phyloP scores from a whole-genome alignment of 2,113 vertebrate genomes.

The Glaucomys volans region DNA sequence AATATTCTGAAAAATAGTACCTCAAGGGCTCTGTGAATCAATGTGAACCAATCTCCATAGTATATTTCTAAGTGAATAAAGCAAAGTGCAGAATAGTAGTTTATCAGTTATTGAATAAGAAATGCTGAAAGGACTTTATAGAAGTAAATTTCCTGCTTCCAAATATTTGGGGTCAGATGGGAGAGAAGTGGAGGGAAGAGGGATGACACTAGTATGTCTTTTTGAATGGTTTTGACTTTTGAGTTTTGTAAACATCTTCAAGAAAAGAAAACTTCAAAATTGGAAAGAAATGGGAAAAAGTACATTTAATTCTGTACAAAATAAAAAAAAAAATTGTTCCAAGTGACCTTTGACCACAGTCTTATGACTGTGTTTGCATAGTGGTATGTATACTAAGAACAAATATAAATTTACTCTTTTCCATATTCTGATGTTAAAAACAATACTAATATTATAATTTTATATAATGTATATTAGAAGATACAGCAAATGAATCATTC shows the following conservation, averaged over 20 bases:
- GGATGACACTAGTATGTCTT: background rate
- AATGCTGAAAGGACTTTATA: background rate
- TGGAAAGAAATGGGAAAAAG: background rate
- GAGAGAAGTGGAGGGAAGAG: background rate
- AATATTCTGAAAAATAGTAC: background rate
- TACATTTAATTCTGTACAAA: background rate
- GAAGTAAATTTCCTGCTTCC: background rate
- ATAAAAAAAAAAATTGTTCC: background rate
- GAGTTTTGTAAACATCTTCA: conserved; percentile 36
- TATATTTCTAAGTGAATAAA: conserved; percentile 5
- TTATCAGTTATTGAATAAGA: background rate
- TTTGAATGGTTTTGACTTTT: background rate
- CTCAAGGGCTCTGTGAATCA: background rate
- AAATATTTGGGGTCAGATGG: background rate
- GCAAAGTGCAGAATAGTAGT: background rate
- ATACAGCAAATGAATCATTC: conserved; percentile 15
- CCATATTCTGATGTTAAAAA: background rate
- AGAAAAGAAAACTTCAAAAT: background rate
- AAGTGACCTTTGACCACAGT: background rate
- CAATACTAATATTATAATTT: conserved; percentile 2
- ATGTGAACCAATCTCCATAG: background rate
- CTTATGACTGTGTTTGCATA: background rate
- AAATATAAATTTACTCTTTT: background rate
- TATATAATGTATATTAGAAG: background rate
- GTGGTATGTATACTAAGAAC: background rate